Evolutionary conservation across 2,888 invertebrate genomes (phyloP), one percentile per base, ranked within the genome.

Genomic region (Acleris laterana): DNA sequence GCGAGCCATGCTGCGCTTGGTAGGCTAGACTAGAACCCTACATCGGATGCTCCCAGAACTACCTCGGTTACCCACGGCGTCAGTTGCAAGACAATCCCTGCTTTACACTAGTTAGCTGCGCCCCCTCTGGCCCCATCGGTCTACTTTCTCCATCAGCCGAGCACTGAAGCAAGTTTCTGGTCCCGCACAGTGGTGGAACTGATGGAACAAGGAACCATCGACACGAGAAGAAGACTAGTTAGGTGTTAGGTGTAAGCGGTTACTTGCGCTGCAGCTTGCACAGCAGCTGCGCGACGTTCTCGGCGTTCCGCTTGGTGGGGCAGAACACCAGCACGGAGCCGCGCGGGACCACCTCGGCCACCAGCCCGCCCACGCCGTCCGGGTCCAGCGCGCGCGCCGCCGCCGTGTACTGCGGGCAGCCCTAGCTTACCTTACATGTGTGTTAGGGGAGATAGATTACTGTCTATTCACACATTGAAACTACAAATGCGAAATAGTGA

Each of bases 11-110:
- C 89, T 98, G 77, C 96, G 95, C 79, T 98, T 97, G 3, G 97
- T 96, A 16, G 98, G 95, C 83, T 99, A 99, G 93, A 99, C 99
- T n/a, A n/a, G 4, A 99, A 99, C 51, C 99, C 95, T 1, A 99
- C 94, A 77, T 97, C 97, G 0, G 97, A 96, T 75, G 95, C 94
- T 19, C 94, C 84, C 0, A 98, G 98, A 1, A 96, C 94, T 67
- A 97, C 95, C 85, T 98, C 98, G 73, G 95, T 91, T 2, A 97
- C 96, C 96, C 63, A 98, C 83, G 77, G 94, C 94, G 86, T 98
- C 0, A 97, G 97, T 90, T 98, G 98, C 7, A 95, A 77, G 70
- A 89, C 88, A n/a, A 81, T 81, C 1, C 95, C 93, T 38, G 93
- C 90, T 9, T 25, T 25, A 6, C 25, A 22, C 6, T 25, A 6